Evolutionary conservation across 2,113 vertebrate genomes (phyloP).

Genomic region (Perca fluviatilis): DNA sequence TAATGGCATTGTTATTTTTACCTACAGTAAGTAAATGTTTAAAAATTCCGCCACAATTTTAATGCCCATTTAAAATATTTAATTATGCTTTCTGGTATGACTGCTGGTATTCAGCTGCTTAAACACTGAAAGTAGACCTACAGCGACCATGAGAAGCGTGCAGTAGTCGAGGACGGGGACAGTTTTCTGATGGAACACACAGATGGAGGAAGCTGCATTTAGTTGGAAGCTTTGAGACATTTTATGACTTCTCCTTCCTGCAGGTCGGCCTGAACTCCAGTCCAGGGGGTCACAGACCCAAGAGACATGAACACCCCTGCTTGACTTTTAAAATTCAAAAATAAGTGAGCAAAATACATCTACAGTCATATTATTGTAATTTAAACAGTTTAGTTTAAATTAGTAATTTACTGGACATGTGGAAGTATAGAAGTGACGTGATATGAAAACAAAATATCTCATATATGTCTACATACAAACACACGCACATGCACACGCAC

Average conservation of each 20-base stretch:
- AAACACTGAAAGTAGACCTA: background rate
- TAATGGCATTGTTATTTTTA: background rate
- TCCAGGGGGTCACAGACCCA: constrained; percentile 29
- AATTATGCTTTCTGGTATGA: background rate
- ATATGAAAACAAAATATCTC: too few relatives aligned
- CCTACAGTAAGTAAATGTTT: background rate
- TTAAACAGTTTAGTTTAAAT: background rate
- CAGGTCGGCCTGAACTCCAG: constrained; percentile 12
- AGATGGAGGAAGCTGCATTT: constrained; percentile 56
- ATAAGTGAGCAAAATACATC: background rate
- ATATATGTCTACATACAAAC: background rate
- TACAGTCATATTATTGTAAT: background rate
- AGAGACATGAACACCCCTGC: constrained; percentile 42
- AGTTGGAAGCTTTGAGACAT: background rate
- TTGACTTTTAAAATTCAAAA: background rate
- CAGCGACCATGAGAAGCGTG: background rate
- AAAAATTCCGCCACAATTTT: background rate
- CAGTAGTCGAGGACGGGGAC: background rate
- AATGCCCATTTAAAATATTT: background rate
- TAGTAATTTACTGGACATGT: background rate
- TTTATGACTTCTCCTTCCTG: constrained; percentile 45
- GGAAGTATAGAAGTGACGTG: too few relatives aligned
- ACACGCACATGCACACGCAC: background rate
- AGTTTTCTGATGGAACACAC: constrained; percentile 27
- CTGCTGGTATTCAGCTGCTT: background rate